Conservation (phyloP, 1,140 invertebrate species). For the Goniozus legneri region DNA sequence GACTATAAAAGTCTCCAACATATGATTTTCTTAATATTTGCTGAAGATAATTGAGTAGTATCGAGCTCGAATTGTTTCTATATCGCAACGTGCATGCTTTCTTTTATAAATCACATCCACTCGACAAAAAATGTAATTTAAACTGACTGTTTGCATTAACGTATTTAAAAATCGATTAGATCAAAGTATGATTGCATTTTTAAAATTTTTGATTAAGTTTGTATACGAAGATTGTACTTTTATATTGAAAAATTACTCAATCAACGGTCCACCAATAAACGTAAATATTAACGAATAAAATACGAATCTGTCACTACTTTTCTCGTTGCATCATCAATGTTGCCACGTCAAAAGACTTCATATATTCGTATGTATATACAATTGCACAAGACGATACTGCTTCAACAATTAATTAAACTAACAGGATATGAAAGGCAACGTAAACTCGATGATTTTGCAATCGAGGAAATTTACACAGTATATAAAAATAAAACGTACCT, state of each 20-base stretch:
- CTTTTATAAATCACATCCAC: conserved; percentile 2
- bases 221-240: too few relatives aligned
- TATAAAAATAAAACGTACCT: conserved; percentile 1
- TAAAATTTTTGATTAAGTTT: too few relatives aligned
- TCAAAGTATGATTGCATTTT: too few relatives aligned
- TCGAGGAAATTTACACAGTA: too few relatives aligned
- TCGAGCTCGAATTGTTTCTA: not conserved
- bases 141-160: too few relatives aligned
- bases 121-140: too few relatives aligned
- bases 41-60: conserved; percentile 10
- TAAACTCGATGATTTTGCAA: too few relatives aligned
- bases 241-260: too few relatives aligned
- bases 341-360: not conserved
- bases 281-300: too few relatives aligned
- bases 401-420: not conserved
- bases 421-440: not conserved
- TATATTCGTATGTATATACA: not conserved
- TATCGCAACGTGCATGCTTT: conserved; percentile 14
- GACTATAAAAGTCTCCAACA: conserved; percentile 7
- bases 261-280: too few relatives aligned
- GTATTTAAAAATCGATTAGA: too few relatives aligned
- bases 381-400: not conserved
- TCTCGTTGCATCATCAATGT: not conserved
- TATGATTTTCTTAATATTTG: not conserved
- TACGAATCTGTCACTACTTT: too few relatives aligned